Evolutionary conservation across 2,113 vertebrate genomes (phyloP).

Genomic region (Forbesichthys agassizii): DNA sequence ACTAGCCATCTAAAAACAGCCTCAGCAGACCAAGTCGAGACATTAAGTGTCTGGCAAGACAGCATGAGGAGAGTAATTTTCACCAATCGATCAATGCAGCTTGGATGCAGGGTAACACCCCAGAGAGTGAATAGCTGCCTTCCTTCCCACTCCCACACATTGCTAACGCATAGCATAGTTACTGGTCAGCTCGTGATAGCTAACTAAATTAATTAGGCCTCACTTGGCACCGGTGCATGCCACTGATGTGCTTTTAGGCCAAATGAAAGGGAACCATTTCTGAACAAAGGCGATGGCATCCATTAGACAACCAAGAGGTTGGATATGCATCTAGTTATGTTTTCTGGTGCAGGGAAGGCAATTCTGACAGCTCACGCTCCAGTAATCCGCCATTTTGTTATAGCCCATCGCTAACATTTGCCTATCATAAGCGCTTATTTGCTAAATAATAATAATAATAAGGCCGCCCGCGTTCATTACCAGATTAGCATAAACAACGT

Average conservation of each 20-base stretch:
- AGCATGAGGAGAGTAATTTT: not conserved
- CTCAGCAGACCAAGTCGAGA: slow-evolving; percentile 48
- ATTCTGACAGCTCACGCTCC: slow-evolving; percentile 69
- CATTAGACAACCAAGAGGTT: no score
- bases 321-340: not conserved
- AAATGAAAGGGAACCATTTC: not conserved
- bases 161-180: slow-evolving; percentile 1
- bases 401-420: slow-evolving; percentile 58
- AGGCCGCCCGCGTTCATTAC: no score
- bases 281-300: not conserved
- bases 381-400: slow-evolving; percentile 73
- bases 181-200: not conserved
- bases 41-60: slow-evolving; percentile 38
- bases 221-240: not conserved
- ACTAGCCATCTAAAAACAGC: slow-evolving; percentile 66
- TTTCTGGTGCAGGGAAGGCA: slow-evolving; percentile 57
- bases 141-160: slow-evolving; percentile 39
- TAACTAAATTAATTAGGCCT: not conserved
- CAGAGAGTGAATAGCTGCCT: slow-evolving; percentile 52
- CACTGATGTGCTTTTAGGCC: not conserved
- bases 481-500: not conserved
- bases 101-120: slow-evolving; percentile 52
- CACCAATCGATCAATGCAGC: slow-evolving; percentile 44
- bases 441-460: not conserved
- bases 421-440: not conserved